phyloP scores from a whole-genome alignment of 2,888 invertebrate genomes.

The Scaptomyza parva region DNA sequence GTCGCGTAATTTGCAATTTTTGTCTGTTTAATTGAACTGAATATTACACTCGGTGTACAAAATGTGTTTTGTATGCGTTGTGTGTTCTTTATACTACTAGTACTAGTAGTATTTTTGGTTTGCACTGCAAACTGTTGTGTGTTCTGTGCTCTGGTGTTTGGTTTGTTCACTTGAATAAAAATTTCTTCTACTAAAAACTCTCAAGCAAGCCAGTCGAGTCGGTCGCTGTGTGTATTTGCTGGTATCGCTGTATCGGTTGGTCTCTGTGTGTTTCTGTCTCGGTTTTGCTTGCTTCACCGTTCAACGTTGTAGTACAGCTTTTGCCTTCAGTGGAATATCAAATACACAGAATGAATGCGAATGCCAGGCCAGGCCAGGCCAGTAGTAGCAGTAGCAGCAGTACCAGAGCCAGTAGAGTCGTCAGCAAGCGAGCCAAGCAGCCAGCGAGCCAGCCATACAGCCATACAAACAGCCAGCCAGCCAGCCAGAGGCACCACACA shows the following conservation, averaged over 20 bases:
- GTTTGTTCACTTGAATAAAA: slow-evolving; percentile 76
- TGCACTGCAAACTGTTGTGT: slow-evolving; percentile 33
- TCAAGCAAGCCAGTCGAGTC: slow-evolving; percentile 60
- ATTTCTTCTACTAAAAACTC: slow-evolving; percentile 78
- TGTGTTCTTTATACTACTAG: slow-evolving; percentile 29
- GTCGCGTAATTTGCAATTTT: slow-evolving; percentile 73
- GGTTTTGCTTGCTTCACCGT: slow-evolving; percentile 59
- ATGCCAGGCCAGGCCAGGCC: slow-evolving; percentile 50
- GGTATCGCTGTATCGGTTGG: no score
- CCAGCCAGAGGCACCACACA: slow-evolving; percentile 45
- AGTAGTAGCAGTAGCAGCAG: no score
- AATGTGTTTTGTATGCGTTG: no score
- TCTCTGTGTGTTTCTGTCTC: slow-evolving; percentile 59
- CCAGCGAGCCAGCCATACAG: slow-evolving; percentile 48
- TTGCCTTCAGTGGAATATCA: slow-evolving; percentile 81
- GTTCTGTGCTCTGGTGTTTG: no score
- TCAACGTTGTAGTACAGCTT: slow-evolving; percentile 43
- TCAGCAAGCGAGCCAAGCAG: slow-evolving; percentile 33
- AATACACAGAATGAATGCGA: slow-evolving; percentile 81
- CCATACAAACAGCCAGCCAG: slow-evolving; percentile 6
- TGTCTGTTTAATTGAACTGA: slow-evolving; percentile 62
- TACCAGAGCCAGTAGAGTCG: slow-evolving; percentile 4
- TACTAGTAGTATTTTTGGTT: slow-evolving; percentile 42
- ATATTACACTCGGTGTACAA: slow-evolving; percentile 24
- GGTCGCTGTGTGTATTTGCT: no score